Evolutionary conservation across 2,113 vertebrate genomes (phyloP), one percentile per base, ranked within the genome.

Genomic region (Channa argus): DNA sequence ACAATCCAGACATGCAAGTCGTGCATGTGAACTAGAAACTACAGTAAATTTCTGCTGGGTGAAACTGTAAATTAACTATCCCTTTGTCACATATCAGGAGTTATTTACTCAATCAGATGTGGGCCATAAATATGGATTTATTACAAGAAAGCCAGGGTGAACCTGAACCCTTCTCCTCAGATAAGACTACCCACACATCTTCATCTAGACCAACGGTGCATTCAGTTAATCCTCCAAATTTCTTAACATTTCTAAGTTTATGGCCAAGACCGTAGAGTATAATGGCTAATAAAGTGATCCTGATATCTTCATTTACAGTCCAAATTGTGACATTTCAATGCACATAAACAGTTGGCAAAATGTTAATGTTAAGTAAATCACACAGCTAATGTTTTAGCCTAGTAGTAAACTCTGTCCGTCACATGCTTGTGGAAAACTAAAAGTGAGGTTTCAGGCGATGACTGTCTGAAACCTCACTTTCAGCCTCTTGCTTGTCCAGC

Each of bases 401-500:
- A 24, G 24, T 24, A 24, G 1, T 24, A 24, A 24, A 24, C 55
- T 12, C 34, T 41, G 9, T 64, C 8, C 6, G 47, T 82, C 66
- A 76, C 66, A 67, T 72, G 62, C 53, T 33, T 52, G 46, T 59
- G 41, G 64, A 83, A 82, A 74, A 77, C 43, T 65, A 37, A 82
- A 64, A 77, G 59, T 70, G 80, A 72, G 67, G 46, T 81, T 81
- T 70, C 68, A 80, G 37, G 24, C 56, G 63, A 55, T 24, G 53
- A 82, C 79, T 50, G 61, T 63, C 54, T 80, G 81, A 87, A 24
- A 24, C 24, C 24, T 24, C 47, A 56, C 41, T 72, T 75, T 82
- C 79, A 86, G 69, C 82, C 78, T 82, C 69, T 73, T 80, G 56
- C 70, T 87, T 69, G 67, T 77, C 66, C 74, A 63, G 70, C 60